Conservation (phyloP, 1,140 invertebrate species). For the Protaetia brevitarsis region DNA sequence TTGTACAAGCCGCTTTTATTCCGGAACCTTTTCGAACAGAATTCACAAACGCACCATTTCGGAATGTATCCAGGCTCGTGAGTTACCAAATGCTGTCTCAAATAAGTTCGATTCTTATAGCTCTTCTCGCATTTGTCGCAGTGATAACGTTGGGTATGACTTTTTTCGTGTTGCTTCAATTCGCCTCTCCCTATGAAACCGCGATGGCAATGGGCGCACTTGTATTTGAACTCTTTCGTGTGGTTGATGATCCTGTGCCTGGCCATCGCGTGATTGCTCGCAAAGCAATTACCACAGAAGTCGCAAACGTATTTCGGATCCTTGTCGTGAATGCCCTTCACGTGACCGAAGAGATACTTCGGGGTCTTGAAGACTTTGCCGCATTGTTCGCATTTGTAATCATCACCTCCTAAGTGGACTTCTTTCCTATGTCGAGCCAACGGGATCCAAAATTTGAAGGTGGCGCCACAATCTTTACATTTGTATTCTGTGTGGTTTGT, state of each 20-base stretch:
- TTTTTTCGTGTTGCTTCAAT: no score
- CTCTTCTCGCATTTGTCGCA: not conserved
- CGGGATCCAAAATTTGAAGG: no score
- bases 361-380: not conserved
- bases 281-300: conserved; percentile 4
- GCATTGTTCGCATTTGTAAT: not conserved
- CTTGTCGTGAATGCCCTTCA: not conserved
- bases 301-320: not conserved
- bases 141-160: no score
- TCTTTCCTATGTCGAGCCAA: not conserved
- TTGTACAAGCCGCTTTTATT: not conserved
- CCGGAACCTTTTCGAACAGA: not conserved
- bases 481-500: no score
- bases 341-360: not conserved
- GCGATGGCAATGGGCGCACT: no score
- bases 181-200: no score
- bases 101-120: not conserved
- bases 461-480: not conserved
- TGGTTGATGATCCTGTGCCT: not conserved
- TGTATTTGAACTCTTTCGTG: no score
- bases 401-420: not conserved
- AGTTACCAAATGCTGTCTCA: not conserved
- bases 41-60: not conserved
- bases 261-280: not conserved
- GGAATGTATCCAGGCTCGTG: not conserved